These are phyloP conservation scores for Callopanchax toddi DNA, from an alignment of 2,113 vertebrate species.

Conservation along the genomic window DNA sequence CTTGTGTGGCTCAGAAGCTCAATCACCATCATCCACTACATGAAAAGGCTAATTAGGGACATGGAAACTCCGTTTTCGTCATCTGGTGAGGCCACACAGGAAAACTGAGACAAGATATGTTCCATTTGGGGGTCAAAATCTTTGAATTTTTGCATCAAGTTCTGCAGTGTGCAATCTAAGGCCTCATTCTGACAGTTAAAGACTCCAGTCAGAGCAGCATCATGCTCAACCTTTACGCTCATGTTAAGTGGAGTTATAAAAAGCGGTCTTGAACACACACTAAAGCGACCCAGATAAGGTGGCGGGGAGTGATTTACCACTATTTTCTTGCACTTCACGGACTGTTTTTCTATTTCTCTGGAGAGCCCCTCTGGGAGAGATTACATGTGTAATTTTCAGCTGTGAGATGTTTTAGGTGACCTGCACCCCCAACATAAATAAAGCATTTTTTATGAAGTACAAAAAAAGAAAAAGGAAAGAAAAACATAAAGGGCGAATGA, in stretches of 20 bases:
- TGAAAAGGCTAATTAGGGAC: slow-evolving; percentile 41
- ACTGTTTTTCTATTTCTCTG: slow-evolving; percentile 79
- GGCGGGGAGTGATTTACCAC: slow-evolving; percentile 80
- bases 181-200: background rate
- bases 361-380: slow-evolving; percentile 74
- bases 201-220: slow-evolving; percentile 17
- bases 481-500: slow-evolving; percentile 63
- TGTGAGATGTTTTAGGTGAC: slow-evolving; percentile 81
- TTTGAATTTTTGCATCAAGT: background rate
- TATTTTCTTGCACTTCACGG: slow-evolving; percentile 76
- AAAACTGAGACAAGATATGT: background rate
- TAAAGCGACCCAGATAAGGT: slow-evolving; percentile 72
- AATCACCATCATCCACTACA: slow-evolving; percentile 28
- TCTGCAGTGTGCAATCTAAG: background rate
- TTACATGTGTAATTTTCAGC: slow-evolving; percentile 82
- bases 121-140: too few relatives aligned
- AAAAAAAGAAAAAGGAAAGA: slow-evolving; percentile 6
- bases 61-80: slow-evolving; percentile 18
- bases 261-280: slow-evolving; percentile 66
- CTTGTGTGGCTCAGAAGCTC: background rate
- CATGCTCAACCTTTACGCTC: slow-evolving; percentile 43
- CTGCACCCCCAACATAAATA: slow-evolving; percentile 70
- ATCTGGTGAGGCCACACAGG: slow-evolving; percentile 2
- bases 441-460: slow-evolving; percentile 67
- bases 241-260: slow-evolving; percentile 72